Evolutionary conservation across 2,888 invertebrate genomes (phyloP), one percentile per base, ranked within the genome.

Genomic region (Psylliodes chrysocephalus): DNA sequence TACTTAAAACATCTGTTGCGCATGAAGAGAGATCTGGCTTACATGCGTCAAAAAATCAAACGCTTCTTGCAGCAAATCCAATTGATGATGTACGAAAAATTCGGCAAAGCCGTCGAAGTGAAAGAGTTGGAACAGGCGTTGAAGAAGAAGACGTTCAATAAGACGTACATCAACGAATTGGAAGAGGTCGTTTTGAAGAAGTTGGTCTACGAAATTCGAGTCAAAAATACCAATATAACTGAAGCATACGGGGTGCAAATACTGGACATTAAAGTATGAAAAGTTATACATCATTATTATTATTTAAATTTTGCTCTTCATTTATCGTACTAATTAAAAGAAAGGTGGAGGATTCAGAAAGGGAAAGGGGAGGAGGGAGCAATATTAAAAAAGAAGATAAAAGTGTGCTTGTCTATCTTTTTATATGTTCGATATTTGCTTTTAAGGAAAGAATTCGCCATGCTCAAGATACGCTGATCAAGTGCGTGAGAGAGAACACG

Each of bases 1-100:
- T 90, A 90, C 75, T 86, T 88, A 65, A 85, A 85, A 0, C 91
- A 92, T 76, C 77, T 91, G 60, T 86, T 87, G 54, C 87, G 91
- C 66, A 90, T 92, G 88, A 88, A 88, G 77, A 83, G 88, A 0
- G 92, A 92, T 76, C 84, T 90, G 10, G 85, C 86, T 46, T 86
- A 86, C 49, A 92, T 92, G 91, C 84, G 86, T 6, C 80, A 81
- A 0, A 84, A 86, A 57, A 88, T 90, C 0, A 81, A 82, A 1
- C 82, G 83, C 6, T 75, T 92, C 2, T 86, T 89, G 57, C 85
- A 85, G 1, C 83, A 82, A 75, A 85, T 87, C 19, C 78, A 79
- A 10, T 78, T 83, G 28, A 82, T 82, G 42, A 86, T 87, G 84
- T 81, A 82, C 42, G 82, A 84, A 38, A 88, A 88, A 75, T 89